Conservation (phyloP, 1,140 invertebrate species). For the Globodera ellingtonae region DNA sequence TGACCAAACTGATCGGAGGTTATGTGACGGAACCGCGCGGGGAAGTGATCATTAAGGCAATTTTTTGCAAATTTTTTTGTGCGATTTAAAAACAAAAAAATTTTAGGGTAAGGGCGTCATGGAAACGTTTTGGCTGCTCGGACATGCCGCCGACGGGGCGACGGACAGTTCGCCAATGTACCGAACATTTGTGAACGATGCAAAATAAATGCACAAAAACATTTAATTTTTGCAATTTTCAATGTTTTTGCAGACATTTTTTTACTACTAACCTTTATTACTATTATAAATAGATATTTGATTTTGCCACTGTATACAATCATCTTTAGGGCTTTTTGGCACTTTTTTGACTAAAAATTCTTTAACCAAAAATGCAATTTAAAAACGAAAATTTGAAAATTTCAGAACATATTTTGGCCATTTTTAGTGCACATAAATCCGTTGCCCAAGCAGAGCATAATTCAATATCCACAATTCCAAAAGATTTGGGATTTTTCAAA, state of each 20-base stretch:
- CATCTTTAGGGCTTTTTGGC: no score
- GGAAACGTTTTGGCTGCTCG: slow-evolving; percentile 50
- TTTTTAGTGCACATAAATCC: no score
- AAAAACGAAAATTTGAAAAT: no score
- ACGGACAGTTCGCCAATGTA: not conserved
- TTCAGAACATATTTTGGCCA: no score
- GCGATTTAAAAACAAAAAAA: slow-evolving; percentile 8
- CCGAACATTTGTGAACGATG: not conserved
- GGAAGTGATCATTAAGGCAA: slow-evolving; percentile 65
- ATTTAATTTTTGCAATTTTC: not conserved
- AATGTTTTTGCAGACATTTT: not conserved
- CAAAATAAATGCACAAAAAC: not conserved
- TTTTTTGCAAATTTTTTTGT: not conserved
- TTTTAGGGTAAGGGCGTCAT: slow-evolving; percentile 39
- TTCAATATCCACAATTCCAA: no score
- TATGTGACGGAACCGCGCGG: slow-evolving; percentile 56
- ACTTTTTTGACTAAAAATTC: no score
- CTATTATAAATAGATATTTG: no score
- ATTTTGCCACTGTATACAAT: no score
- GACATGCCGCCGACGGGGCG: slow-evolving; percentile 15
- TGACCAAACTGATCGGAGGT: slow-evolving; percentile 51
- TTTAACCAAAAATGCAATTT: no score
- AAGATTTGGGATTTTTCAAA: no score
- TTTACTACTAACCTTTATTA: not conserved
- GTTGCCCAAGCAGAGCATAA: no score